These are phyloP conservation scores for Epinotia nisella DNA, from an alignment of 2,888 invertebrate species.

Conservation along the genomic window DNA sequence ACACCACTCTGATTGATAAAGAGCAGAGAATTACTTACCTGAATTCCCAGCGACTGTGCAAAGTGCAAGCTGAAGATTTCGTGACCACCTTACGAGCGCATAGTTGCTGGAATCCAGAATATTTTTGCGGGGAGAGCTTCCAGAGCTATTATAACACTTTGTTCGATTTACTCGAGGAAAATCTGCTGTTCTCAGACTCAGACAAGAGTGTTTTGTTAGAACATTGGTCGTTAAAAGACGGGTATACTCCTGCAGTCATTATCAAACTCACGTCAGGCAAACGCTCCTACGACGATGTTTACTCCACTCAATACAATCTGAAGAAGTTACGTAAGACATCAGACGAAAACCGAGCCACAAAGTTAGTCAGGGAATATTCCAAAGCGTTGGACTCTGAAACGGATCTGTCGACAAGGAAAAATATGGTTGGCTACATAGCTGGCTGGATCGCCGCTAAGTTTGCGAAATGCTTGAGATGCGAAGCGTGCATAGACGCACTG, in stretches of 20 bases:
- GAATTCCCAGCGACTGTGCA: constrained; percentile 10
- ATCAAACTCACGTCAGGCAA: constrained; percentile 24
- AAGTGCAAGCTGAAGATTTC: constrained; percentile 15
- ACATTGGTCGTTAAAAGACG: background rate
- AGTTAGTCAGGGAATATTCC: constrained; percentile 7
- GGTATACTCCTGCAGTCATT: background rate
- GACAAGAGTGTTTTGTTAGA: constrained; percentile 2
- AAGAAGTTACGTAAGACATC: constrained; percentile 5
- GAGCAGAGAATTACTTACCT: background rate
- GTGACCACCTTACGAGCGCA: background rate
- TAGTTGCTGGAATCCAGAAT: background rate
- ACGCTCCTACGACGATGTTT: constrained; percentile 21
- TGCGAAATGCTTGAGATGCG: constrained; percentile 32
- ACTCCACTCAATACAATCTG: constrained; percentile 19
- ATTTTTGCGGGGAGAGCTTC: background rate
- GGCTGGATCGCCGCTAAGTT: constrained; percentile 37
- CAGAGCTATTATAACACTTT: background rate
- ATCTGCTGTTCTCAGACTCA: background rate
- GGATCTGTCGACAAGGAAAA: constrained; percentile 7
- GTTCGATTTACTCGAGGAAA: background rate
- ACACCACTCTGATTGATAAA: background rate
- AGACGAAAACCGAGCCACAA: constrained; percentile 5
- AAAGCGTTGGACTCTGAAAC: constrained; percentile 16
- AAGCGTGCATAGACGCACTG: constrained; percentile 29
- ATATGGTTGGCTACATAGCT: constrained; percentile 33